Evolutionary conservation across 1,140 invertebrate genomes (phyloP), one percentile per base, ranked within the genome.

Genomic region (Zaprionus nigranus): DNA sequence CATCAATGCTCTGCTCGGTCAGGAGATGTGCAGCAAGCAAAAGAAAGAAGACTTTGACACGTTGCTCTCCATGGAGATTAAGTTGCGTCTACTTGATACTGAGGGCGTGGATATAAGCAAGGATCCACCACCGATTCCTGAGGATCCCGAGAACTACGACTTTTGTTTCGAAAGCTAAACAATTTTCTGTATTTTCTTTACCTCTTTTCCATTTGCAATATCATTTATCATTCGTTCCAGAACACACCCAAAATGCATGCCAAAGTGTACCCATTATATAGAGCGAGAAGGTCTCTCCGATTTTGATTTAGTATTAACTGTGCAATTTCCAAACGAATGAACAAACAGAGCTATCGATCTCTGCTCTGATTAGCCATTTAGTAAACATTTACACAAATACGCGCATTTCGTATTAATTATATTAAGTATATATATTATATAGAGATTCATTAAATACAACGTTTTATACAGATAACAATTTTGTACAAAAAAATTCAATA

Each of bases 91-190:
- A 46, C 93, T 99, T 24, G 98, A 99, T 93, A 96, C 98, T 2
- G 98, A 99, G 94, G 98, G 98, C 12, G 96, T 99, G 56, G 96
- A 97, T 73, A 98, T 99, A 85, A 98, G 98, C 7, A 96, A 98
- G 91, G 96, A 98, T 93, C 97, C 98, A 22, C 98, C 98, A 20
- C 94, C 95, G 26, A 96, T 99, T 83, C 98, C 98, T 4, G 95
- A 96, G 72, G 96, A 97, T 91, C 98, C 98, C 40, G 94, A 94
- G 61, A 97, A 98, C 93, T 98, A 97, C 93, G 96, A 98, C 92
- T 98, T 98, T 92, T 96, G 95, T 90, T 96, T 95, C 70, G 95
- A 96, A 53, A 92, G 82, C 60, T 93, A 75, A 82, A 43, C 60
- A 38, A 7, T 28, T 61, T 22, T 34, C 26, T 78, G 54, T 63